Conservation (phyloP, 2,888 invertebrate genomes). For the Pecten maximus region DNA sequence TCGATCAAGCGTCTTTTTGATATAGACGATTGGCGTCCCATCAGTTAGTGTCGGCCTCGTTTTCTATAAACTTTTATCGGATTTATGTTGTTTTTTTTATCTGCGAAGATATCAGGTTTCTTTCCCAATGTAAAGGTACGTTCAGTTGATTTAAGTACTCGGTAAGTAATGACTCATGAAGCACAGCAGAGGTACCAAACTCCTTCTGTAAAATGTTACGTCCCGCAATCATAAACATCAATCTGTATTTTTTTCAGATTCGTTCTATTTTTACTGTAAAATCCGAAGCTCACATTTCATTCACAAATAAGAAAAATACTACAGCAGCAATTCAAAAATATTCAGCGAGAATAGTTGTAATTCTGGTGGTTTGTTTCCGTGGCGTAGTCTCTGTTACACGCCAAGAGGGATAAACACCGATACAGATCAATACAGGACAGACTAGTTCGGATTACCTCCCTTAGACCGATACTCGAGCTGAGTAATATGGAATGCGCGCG, state of each 20-base stretch:
- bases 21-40: not conserved
- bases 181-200: not conserved
- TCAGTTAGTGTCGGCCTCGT: not conserved
- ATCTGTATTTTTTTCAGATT: not conserved
- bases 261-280: not conserved
- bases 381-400: not conserved
- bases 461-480: not conserved
- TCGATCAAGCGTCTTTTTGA: not conserved
- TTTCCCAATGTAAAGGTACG: not conserved
- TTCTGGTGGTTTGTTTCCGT: too few relatives aligned
- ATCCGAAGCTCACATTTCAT: not conserved
- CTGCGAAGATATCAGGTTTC: not conserved
- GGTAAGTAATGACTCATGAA: not conserved
- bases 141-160: not conserved
- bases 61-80: constrained; percentile 33
- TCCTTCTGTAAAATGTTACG: not conserved
- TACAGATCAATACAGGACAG: not conserved
- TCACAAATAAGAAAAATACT: too few relatives aligned
- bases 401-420: not conserved
- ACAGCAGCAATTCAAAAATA: too few relatives aligned
- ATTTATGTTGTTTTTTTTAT: constrained; percentile 35
- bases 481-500: too few relatives aligned
- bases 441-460: constrained; percentile 1
- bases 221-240: not conserved
- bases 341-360: too few relatives aligned